A percentile compares a stretch with the other conserved stretches of the same genome.
Evolutionary conservation across 35 echinoderm and acorn worm species (phyloP).

Genomic region (Hemicentrotus pulcherrimus): DNA sequence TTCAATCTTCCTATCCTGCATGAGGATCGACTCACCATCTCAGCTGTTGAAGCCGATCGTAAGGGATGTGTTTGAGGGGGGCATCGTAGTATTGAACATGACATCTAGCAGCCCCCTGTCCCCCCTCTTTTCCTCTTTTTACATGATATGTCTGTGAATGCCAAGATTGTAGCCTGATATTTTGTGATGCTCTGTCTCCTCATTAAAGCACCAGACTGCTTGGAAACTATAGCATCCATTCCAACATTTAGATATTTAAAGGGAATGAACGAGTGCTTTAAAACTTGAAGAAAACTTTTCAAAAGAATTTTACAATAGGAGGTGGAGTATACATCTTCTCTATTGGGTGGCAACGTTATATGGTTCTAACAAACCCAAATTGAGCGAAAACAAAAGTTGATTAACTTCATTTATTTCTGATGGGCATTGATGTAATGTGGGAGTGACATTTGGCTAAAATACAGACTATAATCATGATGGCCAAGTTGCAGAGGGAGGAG

Average conservation of each 20-base stretch:
- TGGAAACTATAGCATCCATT: not conserved
- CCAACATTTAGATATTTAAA: not conserved
- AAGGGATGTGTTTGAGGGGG: not conserved
- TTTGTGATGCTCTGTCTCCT: not conserved
- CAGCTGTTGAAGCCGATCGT: not conserved
- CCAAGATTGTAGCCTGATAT: not conserved
- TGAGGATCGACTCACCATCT: not conserved
- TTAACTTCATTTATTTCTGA: too few species aligned
- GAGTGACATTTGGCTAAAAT: too few species aligned
- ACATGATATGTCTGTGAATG: not conserved
- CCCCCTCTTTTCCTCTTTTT: not conserved
- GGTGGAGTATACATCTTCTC: too few species aligned
- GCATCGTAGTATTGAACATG: constrained; percentile 9
- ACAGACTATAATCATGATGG: too few species aligned
- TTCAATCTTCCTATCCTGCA: not conserved
- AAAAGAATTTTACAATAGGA: too few species aligned
- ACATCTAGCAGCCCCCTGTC: constrained; percentile 9
- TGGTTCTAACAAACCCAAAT: too few species aligned
- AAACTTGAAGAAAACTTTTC: not conserved
- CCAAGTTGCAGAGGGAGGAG: too few species aligned
- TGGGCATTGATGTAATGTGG: too few species aligned
- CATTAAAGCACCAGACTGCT: not conserved
- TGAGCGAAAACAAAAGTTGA: too few species aligned
- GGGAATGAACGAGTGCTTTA: not conserved
- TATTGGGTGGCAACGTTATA: too few species aligned